Evolutionary conservation across 2,113 vertebrate genomes (phyloP).

Genomic region (Hyperopisus bebe): DNA sequence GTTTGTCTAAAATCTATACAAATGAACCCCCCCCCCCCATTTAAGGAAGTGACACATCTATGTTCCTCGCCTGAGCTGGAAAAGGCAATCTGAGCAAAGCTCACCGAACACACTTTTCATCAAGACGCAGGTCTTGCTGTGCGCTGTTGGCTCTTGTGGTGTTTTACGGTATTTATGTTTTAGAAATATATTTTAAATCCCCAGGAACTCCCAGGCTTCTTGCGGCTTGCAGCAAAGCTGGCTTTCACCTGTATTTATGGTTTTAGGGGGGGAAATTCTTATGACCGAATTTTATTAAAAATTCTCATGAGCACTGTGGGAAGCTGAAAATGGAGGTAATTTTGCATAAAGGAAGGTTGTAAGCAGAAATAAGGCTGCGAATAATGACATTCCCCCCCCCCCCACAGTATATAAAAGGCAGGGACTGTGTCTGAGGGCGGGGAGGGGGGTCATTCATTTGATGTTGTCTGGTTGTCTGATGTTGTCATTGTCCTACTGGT

Average conservation of each 20-base stretch:
- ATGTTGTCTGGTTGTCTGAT: slow-evolving; percentile 15
- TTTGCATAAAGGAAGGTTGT: slow-evolving; percentile 9
- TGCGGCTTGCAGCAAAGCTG: neutral
- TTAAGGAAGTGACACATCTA: neutral
- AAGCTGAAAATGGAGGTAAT: slow-evolving; percentile 8
- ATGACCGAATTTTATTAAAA: neutral
- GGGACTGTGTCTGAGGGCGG: neutral
- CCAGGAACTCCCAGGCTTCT: neutral
- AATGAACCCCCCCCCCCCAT: neutral
- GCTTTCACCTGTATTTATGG: neutral
- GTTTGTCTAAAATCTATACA: neutral
- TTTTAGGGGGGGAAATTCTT: neutral
- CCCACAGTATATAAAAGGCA: neutral
- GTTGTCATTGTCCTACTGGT: slow-evolving; percentile 18
- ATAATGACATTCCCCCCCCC: neutral
- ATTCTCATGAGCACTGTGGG: slow-evolving; percentile 4
- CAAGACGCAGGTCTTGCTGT: neutral
- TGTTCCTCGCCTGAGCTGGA: neutral
- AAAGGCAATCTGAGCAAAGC: neutral
- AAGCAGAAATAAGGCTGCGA: neutral
- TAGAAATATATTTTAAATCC: neutral
- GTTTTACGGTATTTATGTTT: neutral
- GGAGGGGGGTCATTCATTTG: slow-evolving; percentile 11
- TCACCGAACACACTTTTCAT: neutral
- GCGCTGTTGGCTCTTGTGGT: neutral